Base-by-base conservation (phyloP, 2,888 invertebrate genomes). In the Andrena praecox region DNA sequence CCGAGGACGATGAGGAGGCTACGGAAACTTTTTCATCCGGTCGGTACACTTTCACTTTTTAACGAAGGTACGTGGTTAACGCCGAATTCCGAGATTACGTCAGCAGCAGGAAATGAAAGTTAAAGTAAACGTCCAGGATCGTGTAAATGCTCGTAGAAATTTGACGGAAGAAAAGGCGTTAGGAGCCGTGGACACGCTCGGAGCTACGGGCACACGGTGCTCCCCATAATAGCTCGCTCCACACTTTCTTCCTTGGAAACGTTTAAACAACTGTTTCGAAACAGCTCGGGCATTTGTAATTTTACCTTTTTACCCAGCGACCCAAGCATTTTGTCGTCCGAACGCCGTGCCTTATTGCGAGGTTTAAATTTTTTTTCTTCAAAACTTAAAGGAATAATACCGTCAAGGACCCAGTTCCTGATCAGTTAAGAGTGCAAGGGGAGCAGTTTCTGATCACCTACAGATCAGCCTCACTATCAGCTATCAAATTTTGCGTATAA, bases 41-140 rank as follows among this genome's bases (percentile, higher is more conserved):
- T 33, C 59, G 67, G 60, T 48, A 73, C 66, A 77, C 83, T 84
- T 87, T 87, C 84, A 87, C 81, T 84, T 78, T 85, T 84, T 52
- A 83, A 67, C 78, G 20, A 59, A 68, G 31, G 56, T 8, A 31
- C 50, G 12, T 33, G 71, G 48, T 33, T 62, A 64, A 76, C 73
- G 50, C 71, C 80, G 68, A 84, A 82, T 79, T 84, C 80, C 77
- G 73, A 52, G 60, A 73, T 85, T 84, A 80, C 79, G 71, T 62
- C 70, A 62, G 66, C 76, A 80, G 52, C 60, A 82, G 74, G 82
- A 85, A 87, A 87, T 78, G 84, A 87, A 85, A 87, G 87, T 87
- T 64, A 42, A 63, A 48, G 62, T 29, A 42, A 67, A 54, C 56
- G 70, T 59, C 52, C 62, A 12, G 31, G 42, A 56, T 33, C 77